A percentile compares a stretch with the other conserved stretches of the same genome.
phyloP scores from a whole-genome alignment of 2,797 vertebrate genomes.

The Centropyge bicolor region DNA sequence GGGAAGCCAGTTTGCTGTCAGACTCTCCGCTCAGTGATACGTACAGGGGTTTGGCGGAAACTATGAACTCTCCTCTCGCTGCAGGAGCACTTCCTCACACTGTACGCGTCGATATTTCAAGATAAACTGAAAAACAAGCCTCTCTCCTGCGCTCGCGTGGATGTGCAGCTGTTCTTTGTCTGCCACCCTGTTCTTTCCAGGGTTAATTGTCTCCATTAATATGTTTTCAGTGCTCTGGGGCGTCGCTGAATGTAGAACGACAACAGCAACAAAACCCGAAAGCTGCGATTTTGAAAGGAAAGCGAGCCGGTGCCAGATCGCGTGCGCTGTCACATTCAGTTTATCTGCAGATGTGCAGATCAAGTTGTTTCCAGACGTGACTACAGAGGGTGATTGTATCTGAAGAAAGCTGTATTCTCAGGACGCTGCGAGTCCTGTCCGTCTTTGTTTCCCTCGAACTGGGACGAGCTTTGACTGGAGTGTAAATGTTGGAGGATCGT shows the following conservation, averaged over 20 bases:
- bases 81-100: slow-evolving; percentile 77
- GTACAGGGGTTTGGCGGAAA: slow-evolving; percentile 59
- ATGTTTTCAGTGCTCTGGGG: slow-evolving; percentile 62
- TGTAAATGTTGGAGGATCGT: slow-evolving; percentile 65
- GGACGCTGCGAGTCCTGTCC: slow-evolving; percentile 40
- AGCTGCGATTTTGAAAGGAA: slow-evolving; percentile 54
- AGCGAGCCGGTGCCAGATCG: slow-evolving; percentile 37
- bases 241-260: slow-evolving; percentile 48
- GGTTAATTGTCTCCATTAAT: slow-evolving; percentile 72
- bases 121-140: slow-evolving; percentile 54
- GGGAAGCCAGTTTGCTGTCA: slow-evolving; percentile 74
- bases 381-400: slow-evolving; percentile 56
- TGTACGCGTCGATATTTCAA: slow-evolving; percentile 71
- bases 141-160: slow-evolving; percentile 30
- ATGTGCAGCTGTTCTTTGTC: slow-evolving; percentile 53
- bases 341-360: slow-evolving; percentile 70
- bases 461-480: slow-evolving; percentile 62
- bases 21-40: slow-evolving; percentile 63
- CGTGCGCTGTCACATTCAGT: slow-evolving; percentile 59
- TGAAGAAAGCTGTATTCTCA: slow-evolving; percentile 56
- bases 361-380: slow-evolving; percentile 61
- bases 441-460: slow-evolving; percentile 61
- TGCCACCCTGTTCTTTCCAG: slow-evolving; percentile 52
- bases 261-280: slow-evolving; percentile 47
- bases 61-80: slow-evolving; percentile 69